Evolutionary conservation across 2,113 vertebrate species (phyloP), one percentile per base, ranked within the genome.

Genomic region (Petromus typicus): DNA sequence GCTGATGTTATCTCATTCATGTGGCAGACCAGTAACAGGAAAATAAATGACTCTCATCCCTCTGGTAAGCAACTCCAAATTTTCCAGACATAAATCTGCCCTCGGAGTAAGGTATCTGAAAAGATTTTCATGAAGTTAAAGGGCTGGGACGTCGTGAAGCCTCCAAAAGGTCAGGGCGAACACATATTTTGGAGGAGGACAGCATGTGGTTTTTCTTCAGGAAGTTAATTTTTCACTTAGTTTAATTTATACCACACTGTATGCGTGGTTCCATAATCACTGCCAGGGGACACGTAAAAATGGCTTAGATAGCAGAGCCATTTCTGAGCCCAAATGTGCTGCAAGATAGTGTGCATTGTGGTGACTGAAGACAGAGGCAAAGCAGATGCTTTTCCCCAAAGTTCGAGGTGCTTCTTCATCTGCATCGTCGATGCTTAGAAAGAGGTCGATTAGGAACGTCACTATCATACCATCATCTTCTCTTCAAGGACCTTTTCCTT

Each of bases 1-100:
- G 98, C 98, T 98, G 98, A 98, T 99, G 98, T 98, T 99, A 99
- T 99, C 99, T 99, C 98, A 98, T 98, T 98, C 98, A 88, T 98
- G 98, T 99, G 99, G 98, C 98, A 99, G 98, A 98, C 98, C 43
- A 96, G 98, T 98, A 99, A 98, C 98, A 98, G 98, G 98, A 98
- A 99, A 99, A 99, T 99, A 99, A 99, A 99, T 99, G 98, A 98
- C 98, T 99, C 98, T 98, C 98, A 98, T 98, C 98, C 98, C 98
- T 99, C 98, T 98, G 97, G 98, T 98, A 98, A 99, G 98, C 98
- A 98, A 98, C 98, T 98, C 98, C 99, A 98, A 98, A 99, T 99
- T 98, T 99, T 98, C 98, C 97, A 96, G 98, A 98, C 98, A 98
- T 99, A 98, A 99, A 99, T 99, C 98, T 99, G 98, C 98, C 98